Conservation (phyloP, 2,113 vertebrate species). For the Poicephalus gulielmi region DNA sequence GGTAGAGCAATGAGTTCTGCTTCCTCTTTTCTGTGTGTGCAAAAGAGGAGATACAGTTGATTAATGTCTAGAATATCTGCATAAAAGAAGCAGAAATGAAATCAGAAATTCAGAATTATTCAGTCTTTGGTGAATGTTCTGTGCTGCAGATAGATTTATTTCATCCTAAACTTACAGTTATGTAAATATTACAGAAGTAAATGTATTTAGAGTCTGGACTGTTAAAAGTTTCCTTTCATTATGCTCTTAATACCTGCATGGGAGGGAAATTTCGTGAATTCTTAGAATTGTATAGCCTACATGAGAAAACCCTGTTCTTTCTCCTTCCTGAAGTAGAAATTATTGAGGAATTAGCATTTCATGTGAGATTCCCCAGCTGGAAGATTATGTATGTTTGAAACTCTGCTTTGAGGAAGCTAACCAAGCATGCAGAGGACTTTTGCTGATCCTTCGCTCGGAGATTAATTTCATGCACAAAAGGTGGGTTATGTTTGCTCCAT, state of each 20-base stretch:
- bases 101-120: not conserved
- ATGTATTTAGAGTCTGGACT: not conserved
- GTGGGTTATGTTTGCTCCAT: not conserved
- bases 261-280: not conserved
- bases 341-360: not conserved
- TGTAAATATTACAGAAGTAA: not conserved
- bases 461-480: not conserved
- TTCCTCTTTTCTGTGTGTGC: conserved; percentile 24
- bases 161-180: not conserved
- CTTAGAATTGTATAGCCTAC: not conserved
- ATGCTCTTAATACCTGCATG: not conserved
- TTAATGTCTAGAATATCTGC: not conserved
- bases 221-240: not conserved
- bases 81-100: not conserved
- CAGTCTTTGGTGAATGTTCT: not conserved
- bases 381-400: not conserved
- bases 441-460: not conserved
- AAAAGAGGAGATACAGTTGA: not conserved
- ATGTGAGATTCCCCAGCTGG: not conserved
- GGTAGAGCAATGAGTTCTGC: not conserved
- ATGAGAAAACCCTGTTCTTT: not conserved
- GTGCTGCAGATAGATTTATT: not conserved
- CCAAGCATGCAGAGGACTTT: not conserved
- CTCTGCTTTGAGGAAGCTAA: not conserved
- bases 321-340: not conserved